Base-by-base conservation (phyloP, 2,888 invertebrate species). In the Catocala nupta region DNA sequence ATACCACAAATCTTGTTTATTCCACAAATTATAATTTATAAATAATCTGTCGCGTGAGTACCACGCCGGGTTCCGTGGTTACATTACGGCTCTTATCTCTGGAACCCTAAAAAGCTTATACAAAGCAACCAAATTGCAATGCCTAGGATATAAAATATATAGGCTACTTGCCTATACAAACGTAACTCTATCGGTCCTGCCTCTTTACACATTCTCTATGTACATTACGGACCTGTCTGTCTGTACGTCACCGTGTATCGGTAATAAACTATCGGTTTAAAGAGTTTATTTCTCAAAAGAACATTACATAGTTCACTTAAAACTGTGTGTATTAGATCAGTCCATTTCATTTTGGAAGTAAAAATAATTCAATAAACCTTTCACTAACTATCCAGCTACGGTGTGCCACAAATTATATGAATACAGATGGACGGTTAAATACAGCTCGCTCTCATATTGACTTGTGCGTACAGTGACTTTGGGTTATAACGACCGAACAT, bases 1-100 rank as follows among this genome's bases (percentile, higher is more conserved):
- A 25, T 75, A 73, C 65, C 65, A 73, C 75, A 73, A 73, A 73
- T 65, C 66, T 12, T 66, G 53, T 76, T 74, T 76, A 73, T 75
- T 73, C 58, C 58, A 71, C 64, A 75, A 73, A 73, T 75, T 54
- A 71, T 52, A 70, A 56, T 53, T 63, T 63, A 65, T 68, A 73
- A 68, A 73, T 65, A 61, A 65, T 60, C 34, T 48, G 60, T 59
- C 47, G 48, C 67, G 62, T 64, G 59, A 56, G 25, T 45, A 42
- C 36, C 64, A 71, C 75, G 59, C 60, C 5, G 58, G 60, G 68
- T 60, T 75, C 75, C 68, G 44, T 56, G 43, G 13, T 48, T 64
- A 71, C 53, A 64, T 52, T 34, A 64, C 59, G 34, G 62, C 53
- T 61, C 54, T 65, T 64, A 51, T 65, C 44, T 55, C 43, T 45